Conservation (phyloP, 2,797 vertebrate species). For the Phrynocephalus guinanensis region DNA sequence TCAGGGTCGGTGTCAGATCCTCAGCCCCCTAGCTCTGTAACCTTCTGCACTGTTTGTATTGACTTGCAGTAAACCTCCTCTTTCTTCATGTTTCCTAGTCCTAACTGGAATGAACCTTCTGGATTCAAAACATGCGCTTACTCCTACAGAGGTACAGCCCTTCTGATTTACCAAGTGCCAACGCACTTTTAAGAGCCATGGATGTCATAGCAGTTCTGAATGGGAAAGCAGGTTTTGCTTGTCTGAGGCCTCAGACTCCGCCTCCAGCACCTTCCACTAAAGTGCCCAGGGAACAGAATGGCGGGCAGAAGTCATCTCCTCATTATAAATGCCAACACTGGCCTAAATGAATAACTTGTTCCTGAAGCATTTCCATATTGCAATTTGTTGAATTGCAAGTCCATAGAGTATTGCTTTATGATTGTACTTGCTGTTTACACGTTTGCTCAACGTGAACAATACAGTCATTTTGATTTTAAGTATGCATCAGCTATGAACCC, state of each 20-base stretch:
- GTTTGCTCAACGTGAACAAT: conserved; percentile 67
- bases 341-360: neutral
- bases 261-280: neutral
- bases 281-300: neutral
- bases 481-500: conserved; percentile 69
- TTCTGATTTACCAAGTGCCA: neutral
- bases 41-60: neutral
- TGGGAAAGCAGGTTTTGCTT: neutral
- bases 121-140: neutral
- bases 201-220: neutral
- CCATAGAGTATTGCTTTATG: conserved; percentile 59
- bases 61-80: neutral
- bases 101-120: neutral
- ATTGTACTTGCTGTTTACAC: conserved; percentile 61
- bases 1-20: neutral
- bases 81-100: neutral
- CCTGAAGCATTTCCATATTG: conserved; percentile 27
- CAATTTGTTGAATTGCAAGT: conserved; percentile 54
- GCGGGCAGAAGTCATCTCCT: neutral
- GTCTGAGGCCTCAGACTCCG: neutral
- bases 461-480: conserved; percentile 67
- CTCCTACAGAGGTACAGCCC: neutral
- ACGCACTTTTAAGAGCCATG: neutral
- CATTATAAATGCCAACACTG: neutral
- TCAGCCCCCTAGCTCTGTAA: neutral